Percentiles rank a stretch among this genome's conserved stretches.
phyloP scores from a whole-genome alignment of 2,797 vertebrate genomes.

The Thamnophis elegans region DNA sequence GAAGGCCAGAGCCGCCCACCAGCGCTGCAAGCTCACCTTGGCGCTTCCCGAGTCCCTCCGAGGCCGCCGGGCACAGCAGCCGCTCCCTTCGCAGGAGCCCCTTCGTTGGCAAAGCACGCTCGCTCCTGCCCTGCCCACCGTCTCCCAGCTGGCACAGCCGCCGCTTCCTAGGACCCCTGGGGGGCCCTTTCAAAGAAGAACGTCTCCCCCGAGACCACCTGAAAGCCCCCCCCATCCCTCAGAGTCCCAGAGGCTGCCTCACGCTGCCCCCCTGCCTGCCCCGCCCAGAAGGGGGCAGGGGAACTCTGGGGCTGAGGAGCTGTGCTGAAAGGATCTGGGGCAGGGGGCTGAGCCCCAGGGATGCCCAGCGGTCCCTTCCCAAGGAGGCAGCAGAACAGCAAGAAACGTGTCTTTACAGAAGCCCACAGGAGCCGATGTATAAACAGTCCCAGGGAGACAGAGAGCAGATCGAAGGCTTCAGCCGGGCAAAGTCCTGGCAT shows the following conservation, averaged over 20 bases:
- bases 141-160: conserved; percentile 64
- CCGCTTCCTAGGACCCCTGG: conserved; percentile 57
- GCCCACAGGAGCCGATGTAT: neutral
- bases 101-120: conserved; percentile 63
- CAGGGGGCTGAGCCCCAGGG: neutral
- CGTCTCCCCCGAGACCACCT: conserved; percentile 40
- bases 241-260: conserved; percentile 22
- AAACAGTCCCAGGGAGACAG: neutral
- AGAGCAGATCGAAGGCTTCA: neutral
- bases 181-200: neutral
- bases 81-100: conserved; percentile 65
- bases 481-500: rapidly evolving
- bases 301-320: neutral
- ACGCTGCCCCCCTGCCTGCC: neutral
- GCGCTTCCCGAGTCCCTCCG: neutral
- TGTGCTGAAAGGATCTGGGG: neutral
- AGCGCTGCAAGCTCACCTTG: neutral
- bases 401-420: neutral
- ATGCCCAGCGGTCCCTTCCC: neutral
- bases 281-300: neutral
- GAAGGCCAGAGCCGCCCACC: neutral
- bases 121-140: conserved; percentile 70
- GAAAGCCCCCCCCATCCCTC: conserved; percentile 2
- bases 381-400: neutral
- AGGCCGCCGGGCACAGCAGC: neutral